phyloP scores from a whole-genome alignment of 2,888 invertebrate species.

The Sympetrum striolatum region DNA sequence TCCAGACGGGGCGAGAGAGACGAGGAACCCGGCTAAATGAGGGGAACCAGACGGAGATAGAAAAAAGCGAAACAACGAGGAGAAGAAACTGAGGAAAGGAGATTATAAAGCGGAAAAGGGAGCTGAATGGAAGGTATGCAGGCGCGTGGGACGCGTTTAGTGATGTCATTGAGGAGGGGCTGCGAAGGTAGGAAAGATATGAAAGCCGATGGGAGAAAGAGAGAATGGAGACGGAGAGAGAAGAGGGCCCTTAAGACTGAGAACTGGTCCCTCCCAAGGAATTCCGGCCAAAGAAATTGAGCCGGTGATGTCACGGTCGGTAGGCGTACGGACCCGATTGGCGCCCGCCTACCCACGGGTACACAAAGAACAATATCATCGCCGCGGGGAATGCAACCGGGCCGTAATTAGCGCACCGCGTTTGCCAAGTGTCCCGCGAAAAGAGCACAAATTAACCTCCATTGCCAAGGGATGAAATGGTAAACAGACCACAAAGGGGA shows the following conservation, averaged over 20 bases:
- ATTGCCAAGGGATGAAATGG: too few relatives aligned
- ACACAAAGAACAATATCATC: background rate
- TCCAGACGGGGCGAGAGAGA: background rate
- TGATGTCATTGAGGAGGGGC: constrained; percentile 23
- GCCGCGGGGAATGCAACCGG: background rate
- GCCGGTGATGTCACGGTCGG: constrained; percentile 21
- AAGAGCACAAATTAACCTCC: too few relatives aligned
- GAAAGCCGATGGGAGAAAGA: background rate
- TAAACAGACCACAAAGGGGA: too few relatives aligned
- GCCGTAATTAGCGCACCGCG: too few relatives aligned
- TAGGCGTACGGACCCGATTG: background rate
- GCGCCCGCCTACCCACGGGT: background rate
- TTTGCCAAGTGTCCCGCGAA: too few relatives aligned
- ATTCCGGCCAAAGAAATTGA: constrained; percentile 30
- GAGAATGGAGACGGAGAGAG: background rate
- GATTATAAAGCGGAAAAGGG: background rate
- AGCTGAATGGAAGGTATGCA: background rate
- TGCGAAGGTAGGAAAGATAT: background rate
- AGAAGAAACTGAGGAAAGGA: background rate
- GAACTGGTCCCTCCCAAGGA: background rate
- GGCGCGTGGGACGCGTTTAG: constrained; percentile 13
- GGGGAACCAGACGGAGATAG: background rate
- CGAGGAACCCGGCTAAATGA: background rate
- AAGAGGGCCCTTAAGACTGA: background rate
- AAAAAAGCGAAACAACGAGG: background rate